Conservation (phyloP, 2,113 vertebrate species). For the Centropristis striata region DNA sequence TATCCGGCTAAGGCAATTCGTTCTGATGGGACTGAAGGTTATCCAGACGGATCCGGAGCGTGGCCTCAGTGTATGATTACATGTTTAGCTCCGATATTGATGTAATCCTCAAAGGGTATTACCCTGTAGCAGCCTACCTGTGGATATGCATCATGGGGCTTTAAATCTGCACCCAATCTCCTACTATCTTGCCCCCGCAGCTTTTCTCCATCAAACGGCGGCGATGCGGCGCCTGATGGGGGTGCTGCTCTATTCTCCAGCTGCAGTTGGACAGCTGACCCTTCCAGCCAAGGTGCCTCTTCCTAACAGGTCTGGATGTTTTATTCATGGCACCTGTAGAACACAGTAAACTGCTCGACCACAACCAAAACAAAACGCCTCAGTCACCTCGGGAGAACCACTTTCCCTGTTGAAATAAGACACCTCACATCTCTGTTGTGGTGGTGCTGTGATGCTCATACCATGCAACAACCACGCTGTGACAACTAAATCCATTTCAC, state of each 20-base stretch:
- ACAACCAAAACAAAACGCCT: constrained; percentile 72
- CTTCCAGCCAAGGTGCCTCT: constrained; percentile 69
- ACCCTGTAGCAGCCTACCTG: constrained; percentile 60
- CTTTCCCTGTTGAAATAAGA: constrained; percentile 63
- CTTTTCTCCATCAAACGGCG: constrained; percentile 73
- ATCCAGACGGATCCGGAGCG: constrained; percentile 58
- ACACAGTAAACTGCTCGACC: constrained; percentile 63
- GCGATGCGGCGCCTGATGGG: constrained; percentile 67
- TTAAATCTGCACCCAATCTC: constrained; percentile 72
- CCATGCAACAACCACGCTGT: constrained; percentile 31
- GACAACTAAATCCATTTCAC: constrained; percentile 44
- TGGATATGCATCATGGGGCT: constrained; percentile 70
- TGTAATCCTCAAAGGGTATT: constrained; percentile 78
- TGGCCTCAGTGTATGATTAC: constrained; percentile 73
- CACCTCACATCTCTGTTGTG: constrained; percentile 45
- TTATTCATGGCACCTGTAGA: constrained; percentile 78
- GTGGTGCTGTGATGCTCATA: constrained; percentile 37
- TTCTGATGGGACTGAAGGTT: constrained; percentile 68
- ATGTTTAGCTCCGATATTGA: constrained; percentile 76
- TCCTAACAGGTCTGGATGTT: constrained; percentile 66
- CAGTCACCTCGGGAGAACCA: constrained; percentile 63
- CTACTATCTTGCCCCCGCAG: constrained; percentile 69
- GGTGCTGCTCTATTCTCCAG: constrained; percentile 54
- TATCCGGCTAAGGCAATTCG: constrained; percentile 38
- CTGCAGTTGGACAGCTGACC: constrained; percentile 72